Base-by-base conservation (phyloP, 2,113 vertebrate species). In the Alaudala cheleensis region DNA sequence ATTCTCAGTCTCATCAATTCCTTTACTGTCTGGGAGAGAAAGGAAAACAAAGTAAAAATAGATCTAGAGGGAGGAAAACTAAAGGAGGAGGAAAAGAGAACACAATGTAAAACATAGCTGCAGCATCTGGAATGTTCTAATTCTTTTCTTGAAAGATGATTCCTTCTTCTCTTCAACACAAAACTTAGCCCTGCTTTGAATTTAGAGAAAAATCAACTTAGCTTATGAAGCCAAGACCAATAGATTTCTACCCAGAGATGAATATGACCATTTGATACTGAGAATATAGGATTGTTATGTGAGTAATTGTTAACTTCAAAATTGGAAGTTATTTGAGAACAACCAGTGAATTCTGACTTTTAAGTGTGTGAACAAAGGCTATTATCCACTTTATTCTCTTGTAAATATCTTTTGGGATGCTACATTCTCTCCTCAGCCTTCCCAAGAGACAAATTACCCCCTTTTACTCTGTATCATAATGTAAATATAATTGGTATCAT, bases 1-100 rank as follows among this genome's bases (percentile, higher is more conserved):
- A 79, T 86, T 96, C 83, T 96, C 92, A 85, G 79, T 88, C 65
- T 96, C 8, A 5, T 96, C 95, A 96, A 92, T 97, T 97, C 60
- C 80, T 97, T 96, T 94, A 72, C 61, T 95, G 82, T 70, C 82
- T 96, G 54, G 34, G 39, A 96, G 92, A 94, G 72, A 95, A 97
- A 96, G 73, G 37, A 81, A 95, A 90, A 53, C 10, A 72, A 89
- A 96, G 69, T 76, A 86, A 97, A 97, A 96, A 79, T 14, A 96
- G 57, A 80, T 73, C 8, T 65, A 34, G 23, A 57, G 8, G 7
- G 47, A 45, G 10, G 8, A 76, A 84, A 74, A 21, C 5, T 15
- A 22, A 56, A 28, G 21, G 24, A 28, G 64, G 51, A 49, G 10
- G n/a, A 40, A 72, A 54, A 89, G 74, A 82, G 20, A 83, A 82